Percentiles rank a stretch among this genome's conserved stretches.
phyloP scores from a whole-genome alignment of 2,888 invertebrate species.

The Noctua janthe region DNA sequence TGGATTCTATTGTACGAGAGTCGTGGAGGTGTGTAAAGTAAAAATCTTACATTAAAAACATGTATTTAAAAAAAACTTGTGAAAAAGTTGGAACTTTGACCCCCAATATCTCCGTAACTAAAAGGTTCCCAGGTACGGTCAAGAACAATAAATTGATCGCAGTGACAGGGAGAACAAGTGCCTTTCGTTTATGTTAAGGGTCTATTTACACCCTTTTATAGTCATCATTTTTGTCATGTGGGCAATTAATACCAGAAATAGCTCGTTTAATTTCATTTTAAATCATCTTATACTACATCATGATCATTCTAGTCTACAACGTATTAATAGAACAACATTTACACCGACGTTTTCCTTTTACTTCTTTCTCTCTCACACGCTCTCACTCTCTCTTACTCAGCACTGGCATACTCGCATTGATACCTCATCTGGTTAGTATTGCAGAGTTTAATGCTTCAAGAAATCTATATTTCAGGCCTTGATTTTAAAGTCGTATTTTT shows the following conservation, averaged over 20 bases:
- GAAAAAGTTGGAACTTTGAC: no score
- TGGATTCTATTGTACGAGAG: no score
- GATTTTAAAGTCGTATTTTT: not conserved
- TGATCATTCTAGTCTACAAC: not conserved
- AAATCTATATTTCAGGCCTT: not conserved
- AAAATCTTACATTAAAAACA: no score
- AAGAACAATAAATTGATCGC: no score
- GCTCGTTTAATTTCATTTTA: not conserved
- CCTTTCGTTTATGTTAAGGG: no score
- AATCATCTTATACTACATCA: not conserved
- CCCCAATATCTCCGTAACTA: no score
- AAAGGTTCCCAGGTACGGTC: no score
- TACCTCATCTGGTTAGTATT: not conserved
- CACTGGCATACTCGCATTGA: not conserved
- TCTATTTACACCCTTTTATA: no score
- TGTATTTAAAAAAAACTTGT: no score
- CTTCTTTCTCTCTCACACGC: not conserved
- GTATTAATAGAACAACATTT: not conserved
- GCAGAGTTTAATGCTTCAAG: not conserved
- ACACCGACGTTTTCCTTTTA: not conserved
- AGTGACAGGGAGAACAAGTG: no score
- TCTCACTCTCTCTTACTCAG: not conserved
- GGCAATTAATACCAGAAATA: not conserved
- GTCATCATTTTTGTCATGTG: not conserved
- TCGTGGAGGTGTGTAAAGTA: no score